Conservation (phyloP, 2,797 vertebrate genomes). For the Adrianichthys oophorus region DNA sequence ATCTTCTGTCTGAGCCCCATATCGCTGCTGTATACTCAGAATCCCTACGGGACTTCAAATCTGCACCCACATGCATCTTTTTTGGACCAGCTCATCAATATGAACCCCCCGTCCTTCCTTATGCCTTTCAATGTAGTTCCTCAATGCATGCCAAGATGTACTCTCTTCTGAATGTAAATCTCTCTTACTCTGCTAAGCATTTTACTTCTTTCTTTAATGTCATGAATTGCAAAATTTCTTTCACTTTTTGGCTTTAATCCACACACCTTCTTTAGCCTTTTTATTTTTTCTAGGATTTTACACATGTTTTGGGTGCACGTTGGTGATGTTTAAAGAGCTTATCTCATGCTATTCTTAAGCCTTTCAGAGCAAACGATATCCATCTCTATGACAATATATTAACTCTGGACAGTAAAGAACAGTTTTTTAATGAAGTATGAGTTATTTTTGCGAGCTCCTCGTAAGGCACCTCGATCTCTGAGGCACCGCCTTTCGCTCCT, state of each 20-base stretch:
- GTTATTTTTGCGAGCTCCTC: too few species aligned
- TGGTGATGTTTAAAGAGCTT: too few species aligned
- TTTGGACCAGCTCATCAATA: conserved; percentile 56
- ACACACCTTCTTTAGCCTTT: too few species aligned
- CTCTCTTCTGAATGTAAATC: conserved; percentile 53
- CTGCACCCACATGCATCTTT: conserved; percentile 60
- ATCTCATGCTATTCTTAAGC: too few species aligned
- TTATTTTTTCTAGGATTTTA: too few species aligned
- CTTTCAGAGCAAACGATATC: too few species aligned
- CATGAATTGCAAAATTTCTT: conserved; percentile 4
- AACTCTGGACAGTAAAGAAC: too few species aligned
- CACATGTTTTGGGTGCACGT: too few species aligned
- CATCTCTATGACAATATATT: too few species aligned
- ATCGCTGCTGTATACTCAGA: conserved; percentile 50
- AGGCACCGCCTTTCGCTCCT: too few species aligned
- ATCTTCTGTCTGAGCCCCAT: conserved; percentile 64
- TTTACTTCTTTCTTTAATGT: conserved; percentile 6
- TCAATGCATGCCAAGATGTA: conserved; percentile 50
- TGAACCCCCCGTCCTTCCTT: conserved; percentile 19
- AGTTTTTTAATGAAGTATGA: too few species aligned
- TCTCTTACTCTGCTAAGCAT: conserved; percentile 27
- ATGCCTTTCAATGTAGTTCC: conserved; percentile 53
- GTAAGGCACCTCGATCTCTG: too few species aligned
- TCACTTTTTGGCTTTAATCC: not conserved
- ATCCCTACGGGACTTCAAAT: conserved; percentile 57